phyloP scores from a whole-genome alignment of 2,888 invertebrate genomes.

The Hydrotaea cyrtoneurina region DNA sequence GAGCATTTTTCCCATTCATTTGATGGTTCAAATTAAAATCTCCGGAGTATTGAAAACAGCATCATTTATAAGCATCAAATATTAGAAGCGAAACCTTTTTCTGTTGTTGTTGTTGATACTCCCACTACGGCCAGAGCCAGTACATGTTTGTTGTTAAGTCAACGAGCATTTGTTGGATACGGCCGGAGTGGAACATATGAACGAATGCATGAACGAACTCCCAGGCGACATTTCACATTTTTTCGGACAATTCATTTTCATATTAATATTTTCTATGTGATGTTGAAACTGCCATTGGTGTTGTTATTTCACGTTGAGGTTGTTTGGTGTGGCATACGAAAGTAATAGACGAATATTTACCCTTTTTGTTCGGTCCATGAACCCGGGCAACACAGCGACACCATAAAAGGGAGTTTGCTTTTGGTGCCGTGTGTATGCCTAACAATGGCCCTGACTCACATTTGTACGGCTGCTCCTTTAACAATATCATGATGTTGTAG shows the following conservation, averaged over 20 bases:
- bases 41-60: conserved; percentile 51
- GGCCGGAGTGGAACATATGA: not conserved
- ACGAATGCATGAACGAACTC: conserved; percentile 22
- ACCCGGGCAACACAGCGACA: not conserved
- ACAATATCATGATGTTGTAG: conserved; percentile 71
- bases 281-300: conserved; percentile 12
- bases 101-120: not conserved
- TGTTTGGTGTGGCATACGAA: conserved; percentile 36
- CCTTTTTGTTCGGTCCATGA: conserved; percentile 59
- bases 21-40: conserved; percentile 57
- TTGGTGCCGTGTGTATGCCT: conserved; percentile 48
- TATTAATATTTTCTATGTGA: conserved; percentile 50
- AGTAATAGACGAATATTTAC: conserved; percentile 45
- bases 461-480: conserved; percentile 61
- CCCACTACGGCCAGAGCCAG: not conserved
- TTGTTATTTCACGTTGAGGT: not conserved
- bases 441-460: conserved; percentile 69
- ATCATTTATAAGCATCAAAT: conserved; percentile 60
- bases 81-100: conserved; percentile 54
- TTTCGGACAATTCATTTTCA: conserved; percentile 67
- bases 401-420: conserved; percentile 54
- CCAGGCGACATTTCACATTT: conserved; percentile 65
- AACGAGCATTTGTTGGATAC: not conserved
- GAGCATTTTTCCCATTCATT: conserved; percentile 25
- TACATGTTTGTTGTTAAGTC: not conserved